These are phyloP conservation scores for Poecilia latipinna DNA, from an alignment of 2,113 vertebrate species.

Conservation along the genomic window DNA sequence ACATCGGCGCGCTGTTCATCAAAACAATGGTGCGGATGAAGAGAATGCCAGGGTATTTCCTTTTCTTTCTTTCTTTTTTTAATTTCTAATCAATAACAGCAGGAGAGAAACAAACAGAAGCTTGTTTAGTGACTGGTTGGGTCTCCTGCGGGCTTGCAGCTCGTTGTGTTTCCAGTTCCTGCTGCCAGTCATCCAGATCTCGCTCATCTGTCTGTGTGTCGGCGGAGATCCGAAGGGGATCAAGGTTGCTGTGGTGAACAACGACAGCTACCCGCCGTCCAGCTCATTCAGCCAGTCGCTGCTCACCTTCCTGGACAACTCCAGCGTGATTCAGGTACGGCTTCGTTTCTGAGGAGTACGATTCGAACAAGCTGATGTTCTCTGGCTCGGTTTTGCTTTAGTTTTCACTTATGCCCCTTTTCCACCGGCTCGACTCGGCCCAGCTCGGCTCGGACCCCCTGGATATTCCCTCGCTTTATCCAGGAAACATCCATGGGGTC, in stretches of 20 bases:
- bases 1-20: conserved; percentile 79
- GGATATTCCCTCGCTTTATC: too few species aligned
- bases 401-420: too few species aligned
- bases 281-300: conserved; percentile 66
- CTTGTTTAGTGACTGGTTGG: neutral
- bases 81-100: neutral
- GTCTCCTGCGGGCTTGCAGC: conserved; percentile 49
- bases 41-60: conserved; percentile 78
- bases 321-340: conserved; percentile 77
- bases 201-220: conserved; percentile 82
- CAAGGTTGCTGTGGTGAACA: conserved; percentile 82
- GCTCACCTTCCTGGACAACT: conserved; percentile 81
- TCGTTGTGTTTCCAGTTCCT: conserved; percentile 85
- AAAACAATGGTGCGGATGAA: conserved; percentile 83
- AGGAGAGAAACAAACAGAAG: neutral
- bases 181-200: conserved; percentile 83
- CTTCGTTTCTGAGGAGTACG: neutral
- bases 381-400: neutral
- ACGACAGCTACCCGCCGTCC: conserved; percentile 71
- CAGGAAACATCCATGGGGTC: too few species aligned
- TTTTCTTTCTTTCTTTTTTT: neutral
- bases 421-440: too few species aligned
- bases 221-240: conserved; percentile 79
- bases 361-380: neutral
- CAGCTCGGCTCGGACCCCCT: too few species aligned